These are phyloP conservation scores for Syngnathoides biaculeatus DNA, from an alignment of 2,113 vertebrate species.

Conservation along the genomic window DNA sequence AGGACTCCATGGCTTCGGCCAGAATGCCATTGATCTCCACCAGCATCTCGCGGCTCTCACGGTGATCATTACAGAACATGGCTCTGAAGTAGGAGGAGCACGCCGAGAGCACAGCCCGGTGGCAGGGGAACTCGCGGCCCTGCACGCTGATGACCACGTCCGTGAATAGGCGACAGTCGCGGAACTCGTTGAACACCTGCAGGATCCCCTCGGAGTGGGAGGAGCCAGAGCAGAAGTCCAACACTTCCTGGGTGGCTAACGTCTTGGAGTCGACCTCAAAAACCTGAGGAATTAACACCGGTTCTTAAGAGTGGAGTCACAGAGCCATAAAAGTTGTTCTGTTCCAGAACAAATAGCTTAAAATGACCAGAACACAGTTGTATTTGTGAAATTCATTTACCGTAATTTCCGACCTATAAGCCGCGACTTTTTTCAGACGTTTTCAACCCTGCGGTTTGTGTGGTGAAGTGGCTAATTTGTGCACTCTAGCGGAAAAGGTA, in stretches of 20 bases:
- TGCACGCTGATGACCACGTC: slow-evolving; percentile 94
- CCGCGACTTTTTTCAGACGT: no score
- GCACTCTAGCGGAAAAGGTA: no score
- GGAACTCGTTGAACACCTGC: slow-evolving; percentile 95
- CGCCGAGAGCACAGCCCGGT: slow-evolving; percentile 89
- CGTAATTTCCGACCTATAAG: no score
- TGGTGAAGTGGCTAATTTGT: no score
- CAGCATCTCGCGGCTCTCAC: slow-evolving; percentile 90
- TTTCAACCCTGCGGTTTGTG: no score
- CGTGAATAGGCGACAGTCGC: slow-evolving; percentile 89
- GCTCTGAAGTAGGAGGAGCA: slow-evolving; percentile 95
- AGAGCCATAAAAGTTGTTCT: not conserved
- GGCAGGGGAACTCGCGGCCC: slow-evolving; percentile 91
- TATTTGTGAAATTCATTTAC: no score
- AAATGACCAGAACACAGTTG: no score
- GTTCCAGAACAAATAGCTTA: no score
- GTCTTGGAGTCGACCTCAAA: slow-evolving; percentile 94
- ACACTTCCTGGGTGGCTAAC: slow-evolving; percentile 80
- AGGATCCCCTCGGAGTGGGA: slow-evolving; percentile 93
- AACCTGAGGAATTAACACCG: slow-evolving; percentile 71
- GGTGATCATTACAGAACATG: slow-evolving; percentile 94
- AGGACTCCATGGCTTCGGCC: slow-evolving; percentile 95
- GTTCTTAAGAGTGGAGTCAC: not conserved
- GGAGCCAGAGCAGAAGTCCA: slow-evolving; percentile 91
- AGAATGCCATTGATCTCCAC: slow-evolving; percentile 94